Evolutionary conservation across 2,113 vertebrate species (phyloP), one percentile per base, ranked within the genome.

Genomic region (Spea bombifrons): DNA sequence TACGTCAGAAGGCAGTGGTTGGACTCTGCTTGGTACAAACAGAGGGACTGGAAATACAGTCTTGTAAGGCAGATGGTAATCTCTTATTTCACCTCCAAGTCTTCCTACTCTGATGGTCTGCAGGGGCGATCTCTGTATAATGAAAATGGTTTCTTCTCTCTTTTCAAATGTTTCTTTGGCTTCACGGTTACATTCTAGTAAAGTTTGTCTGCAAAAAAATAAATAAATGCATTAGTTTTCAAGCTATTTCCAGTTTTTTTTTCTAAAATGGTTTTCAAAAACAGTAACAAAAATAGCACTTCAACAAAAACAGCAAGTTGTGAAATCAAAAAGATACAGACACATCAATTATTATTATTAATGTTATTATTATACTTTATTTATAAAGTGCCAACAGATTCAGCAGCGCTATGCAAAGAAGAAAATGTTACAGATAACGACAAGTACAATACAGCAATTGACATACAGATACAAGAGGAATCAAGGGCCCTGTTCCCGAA

Each of bases 101-200:
- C 47, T 52, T 16, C 63, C 73, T 43, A 16, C 61, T 65, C 17
- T 65, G 16, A 75, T 50, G 17, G 10, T 75, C 6, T 52, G 59
- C 8, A 65, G 73, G 43, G 61, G 61, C 50, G 73, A 75, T 66
- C 73, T 50, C 44, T 75, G 73, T 17, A 75, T 59, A 17, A 75
- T 47, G n/a, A 75, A 75, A 66, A 66, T n/a, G 13, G 47, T 65
- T 52, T 75, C 9, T 6, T 66, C 59, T 52, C 16, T 52, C 30
- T 75, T 64, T 9, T 52, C 48, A 66, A 50, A 57, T 52, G 10
- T 47, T 66, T 75, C 9, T 75, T 65, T 65, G 63, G 7, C 12
- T 9, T 44, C 10, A 7, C 43, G 12, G 64, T 75, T 48, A 75
- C 16, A 30, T 66, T 75, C 73, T 9, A 48, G 50, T 75, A 75